Conservation (phyloP, 2,888 invertebrate genomes). For the Didymodactylos carnosus region DNA sequence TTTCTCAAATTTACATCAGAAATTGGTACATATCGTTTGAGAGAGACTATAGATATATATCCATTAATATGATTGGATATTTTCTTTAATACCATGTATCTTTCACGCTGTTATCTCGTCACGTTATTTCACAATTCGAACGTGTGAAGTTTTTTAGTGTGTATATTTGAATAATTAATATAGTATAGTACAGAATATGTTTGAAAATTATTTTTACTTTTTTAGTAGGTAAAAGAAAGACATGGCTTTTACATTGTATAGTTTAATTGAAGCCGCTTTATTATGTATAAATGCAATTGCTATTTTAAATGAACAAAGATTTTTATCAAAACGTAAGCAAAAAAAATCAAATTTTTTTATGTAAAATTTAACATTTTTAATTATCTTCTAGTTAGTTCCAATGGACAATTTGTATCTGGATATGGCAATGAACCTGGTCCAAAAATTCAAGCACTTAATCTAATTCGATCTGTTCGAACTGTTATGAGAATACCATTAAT, state of each 20-base stretch:
- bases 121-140: no score
- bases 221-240: neutral
- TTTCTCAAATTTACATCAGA: no score
- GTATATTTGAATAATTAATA: no score
- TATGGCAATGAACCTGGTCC: neutral
- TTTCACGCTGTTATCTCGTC: no score
- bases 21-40: no score
- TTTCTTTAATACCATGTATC: no score
- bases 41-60: no score
- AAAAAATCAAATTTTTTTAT: neutral
- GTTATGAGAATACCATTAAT: conserved; percentile 8
- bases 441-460: conserved; percentile 4
- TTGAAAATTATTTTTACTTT: neutral
- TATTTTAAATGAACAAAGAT: conserved; percentile 11
- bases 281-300: conserved; percentile 9
- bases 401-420: neutral
- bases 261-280: conserved; percentile 10
- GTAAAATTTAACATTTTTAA: no score
- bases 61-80: no score
- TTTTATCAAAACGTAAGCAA: conserved; percentile 6
- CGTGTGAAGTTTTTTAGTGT: no score
- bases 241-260: conserved; percentile 9
- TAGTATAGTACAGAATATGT: no score
- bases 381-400: neutral
- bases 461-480: conserved; percentile 13